Base-by-base conservation (phyloP, 2,888 invertebrate species). In the Acanthosepion lycidas region DNA sequence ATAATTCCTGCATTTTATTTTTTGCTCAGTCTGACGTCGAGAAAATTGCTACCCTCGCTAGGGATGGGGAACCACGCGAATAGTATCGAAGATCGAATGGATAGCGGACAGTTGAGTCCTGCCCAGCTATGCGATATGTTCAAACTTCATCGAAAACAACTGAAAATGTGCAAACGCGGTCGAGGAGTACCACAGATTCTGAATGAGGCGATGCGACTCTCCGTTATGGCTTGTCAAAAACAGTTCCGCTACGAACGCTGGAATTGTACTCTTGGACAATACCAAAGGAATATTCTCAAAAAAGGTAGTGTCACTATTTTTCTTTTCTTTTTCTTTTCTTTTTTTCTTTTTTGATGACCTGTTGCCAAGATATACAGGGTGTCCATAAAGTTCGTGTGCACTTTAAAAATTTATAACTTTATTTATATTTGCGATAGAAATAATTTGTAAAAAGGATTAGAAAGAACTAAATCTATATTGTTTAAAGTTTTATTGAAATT, bases 211-310 rank as follows among this genome's bases (percentile, higher is more conserved):
- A 99, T 99, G 96, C 98, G 98, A 97, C 98, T 98, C 98, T 99
- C 99, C n/a, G 98, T 99, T 95, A 98, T 98, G 95, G 99, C 99
- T 97, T 99, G 99, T 97, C 99, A 99, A 97, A 98, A 98, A 97
- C 99, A 99, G 98, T 99, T 99, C 98, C 98, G 98, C 96, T 98
- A 98, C 97, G 98, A 99, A 96, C 98, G 99, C 96, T 99, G 99
- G 99, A 99, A 99, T 97, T 99, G 99, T 97, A 98, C 99, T 95
- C 99, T 99, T 95, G 99, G 99, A 97, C 99, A 99, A 98, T 98
- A 99, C 95, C 99, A 99, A 97, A 99, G 99, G 96, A 99, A 99
- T 98, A 99, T 99, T 97, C 99, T 99, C 95, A 99, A 99, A 98
- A 98, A 98, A 98, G 99, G 99, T 99, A n/a, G 78, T 78, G n/a